Evolutionary conservation across 2,888 invertebrate species (phyloP).

Genomic region (Camptogramma bilineatum): DNA sequence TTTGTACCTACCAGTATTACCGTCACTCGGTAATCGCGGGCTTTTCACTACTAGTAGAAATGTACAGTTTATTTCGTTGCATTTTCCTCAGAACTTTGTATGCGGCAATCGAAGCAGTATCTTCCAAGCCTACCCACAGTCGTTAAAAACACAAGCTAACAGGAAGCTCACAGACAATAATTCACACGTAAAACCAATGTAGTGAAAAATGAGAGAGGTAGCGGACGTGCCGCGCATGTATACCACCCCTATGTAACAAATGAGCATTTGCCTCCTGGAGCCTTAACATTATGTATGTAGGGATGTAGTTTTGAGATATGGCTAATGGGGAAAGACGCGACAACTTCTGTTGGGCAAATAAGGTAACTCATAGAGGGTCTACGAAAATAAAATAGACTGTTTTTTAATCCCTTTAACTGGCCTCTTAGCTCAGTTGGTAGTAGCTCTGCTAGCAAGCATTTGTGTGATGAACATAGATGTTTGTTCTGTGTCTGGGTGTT

Average conservation of each 20-base stretch:
- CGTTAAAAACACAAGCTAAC: conserved; percentile 44
- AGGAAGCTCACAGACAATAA: conserved; percentile 77
- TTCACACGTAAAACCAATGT: conserved; percentile 85
- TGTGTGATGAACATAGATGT: too few relatives aligned
- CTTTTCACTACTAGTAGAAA: too few relatives aligned
- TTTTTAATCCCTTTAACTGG: too few relatives aligned
- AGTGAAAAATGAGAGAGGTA: conserved; percentile 83
- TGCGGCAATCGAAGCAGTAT: conserved; percentile 57
- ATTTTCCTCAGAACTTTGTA: conserved; percentile 19
- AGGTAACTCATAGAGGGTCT: conserved; percentile 26
- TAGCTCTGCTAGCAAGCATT: too few relatives aligned
- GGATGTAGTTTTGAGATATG: conserved; percentile 48
- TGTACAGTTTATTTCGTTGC: conserved; percentile 1
- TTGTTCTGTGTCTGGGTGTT: too few relatives aligned
- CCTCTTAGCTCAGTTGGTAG: too few relatives aligned
- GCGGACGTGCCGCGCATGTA: conserved; percentile 76
- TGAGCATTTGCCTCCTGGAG: conserved; percentile 71
- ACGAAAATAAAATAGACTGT: conserved; percentile 2
- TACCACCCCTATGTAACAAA: conserved; percentile 70
- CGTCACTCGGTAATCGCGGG: too few relatives aligned
- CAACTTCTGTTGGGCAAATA: conserved; percentile 41
- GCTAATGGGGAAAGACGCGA: conserved; percentile 47
- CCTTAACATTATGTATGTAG: conserved; percentile 44
- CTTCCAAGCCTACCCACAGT: conserved; percentile 35
- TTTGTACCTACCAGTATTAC: too few relatives aligned